These are phyloP conservation scores for Cuniculus paca DNA, from an alignment of 2,797 vertebrate species.

Conservation along the genomic window DNA sequence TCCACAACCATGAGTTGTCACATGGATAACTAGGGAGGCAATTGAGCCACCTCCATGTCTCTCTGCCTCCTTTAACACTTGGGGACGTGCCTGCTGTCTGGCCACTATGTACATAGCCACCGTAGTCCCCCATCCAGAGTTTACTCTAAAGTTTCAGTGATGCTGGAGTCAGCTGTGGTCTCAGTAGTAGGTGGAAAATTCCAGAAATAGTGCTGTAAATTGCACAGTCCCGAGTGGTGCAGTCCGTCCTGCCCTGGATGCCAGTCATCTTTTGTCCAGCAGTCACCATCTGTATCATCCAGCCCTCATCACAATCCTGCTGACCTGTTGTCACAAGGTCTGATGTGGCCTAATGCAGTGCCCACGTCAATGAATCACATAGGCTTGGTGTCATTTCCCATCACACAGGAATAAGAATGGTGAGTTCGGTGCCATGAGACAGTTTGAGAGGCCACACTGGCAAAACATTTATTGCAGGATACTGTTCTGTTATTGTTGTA, in stretches of 20 bases:
- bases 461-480: neutral
- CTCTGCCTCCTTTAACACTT: neutral
- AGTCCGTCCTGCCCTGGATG: neutral
- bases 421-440: neutral
- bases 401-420: no score
- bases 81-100: neutral
- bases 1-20: neutral
- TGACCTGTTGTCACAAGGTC: neutral
- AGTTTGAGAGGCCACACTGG: no score
- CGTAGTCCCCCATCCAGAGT: neutral
- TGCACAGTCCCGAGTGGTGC: neutral
- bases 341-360: neutral
- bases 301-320: neutral
- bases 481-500: neutral
- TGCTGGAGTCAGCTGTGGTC: neutral
- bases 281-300: neutral
- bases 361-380: neutral
- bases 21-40: neutral
- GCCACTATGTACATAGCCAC: neutral
- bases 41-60: neutral
- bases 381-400: neutral
- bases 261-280: neutral
- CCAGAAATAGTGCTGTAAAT: neutral
- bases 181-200: neutral
- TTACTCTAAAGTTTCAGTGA: neutral